These are phyloP conservation scores for Colinus virginianus DNA, from an alignment of 2,113 vertebrate species.

Conservation along the genomic window DNA sequence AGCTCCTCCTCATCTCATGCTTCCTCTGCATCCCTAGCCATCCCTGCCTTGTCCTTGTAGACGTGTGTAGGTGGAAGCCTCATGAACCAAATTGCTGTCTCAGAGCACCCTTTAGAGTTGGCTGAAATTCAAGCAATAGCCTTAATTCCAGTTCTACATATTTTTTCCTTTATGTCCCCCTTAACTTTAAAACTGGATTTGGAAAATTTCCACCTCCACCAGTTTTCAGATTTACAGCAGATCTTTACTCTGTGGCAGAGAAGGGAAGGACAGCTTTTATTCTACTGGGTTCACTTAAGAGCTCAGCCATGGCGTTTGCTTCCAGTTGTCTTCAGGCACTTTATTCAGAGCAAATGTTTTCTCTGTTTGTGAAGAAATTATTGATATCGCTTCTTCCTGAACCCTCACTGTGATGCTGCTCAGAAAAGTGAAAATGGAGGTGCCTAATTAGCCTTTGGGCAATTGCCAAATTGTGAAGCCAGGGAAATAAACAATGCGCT, in stretches of 20 bases:
- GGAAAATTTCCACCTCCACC: neutral
- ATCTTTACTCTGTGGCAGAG: neutral
- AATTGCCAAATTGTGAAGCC: neutral
- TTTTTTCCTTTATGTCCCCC: neutral
- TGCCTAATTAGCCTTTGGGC: conserved; percentile 51
- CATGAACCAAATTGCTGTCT: neutral
- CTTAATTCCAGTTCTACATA: neutral
- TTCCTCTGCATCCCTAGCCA: neutral
- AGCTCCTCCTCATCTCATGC: neutral
- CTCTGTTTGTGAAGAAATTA: conserved; percentile 40
- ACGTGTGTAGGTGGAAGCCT: neutral
- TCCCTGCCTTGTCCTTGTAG: neutral
- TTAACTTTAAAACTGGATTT: neutral
- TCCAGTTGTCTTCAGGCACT: conserved; percentile 19
- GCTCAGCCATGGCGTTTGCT: neutral
- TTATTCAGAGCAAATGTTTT: conserved; percentile 23
- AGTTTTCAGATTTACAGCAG: neutral
- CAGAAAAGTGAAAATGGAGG: conserved; percentile 25
- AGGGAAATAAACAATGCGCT: neutral
- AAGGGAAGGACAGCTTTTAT: neutral
- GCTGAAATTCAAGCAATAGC: neutral
- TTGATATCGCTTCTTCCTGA: conserved; percentile 25
- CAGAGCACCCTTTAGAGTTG: neutral
- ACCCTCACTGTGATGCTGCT: neutral
- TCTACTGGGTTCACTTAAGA: neutral